Percentiles rank a stretch among this genome's conserved stretches.
phyloP scores from a whole-genome alignment of 92 coral and sea anemone genomes.

The Epizoanthus ramosus region DNA sequence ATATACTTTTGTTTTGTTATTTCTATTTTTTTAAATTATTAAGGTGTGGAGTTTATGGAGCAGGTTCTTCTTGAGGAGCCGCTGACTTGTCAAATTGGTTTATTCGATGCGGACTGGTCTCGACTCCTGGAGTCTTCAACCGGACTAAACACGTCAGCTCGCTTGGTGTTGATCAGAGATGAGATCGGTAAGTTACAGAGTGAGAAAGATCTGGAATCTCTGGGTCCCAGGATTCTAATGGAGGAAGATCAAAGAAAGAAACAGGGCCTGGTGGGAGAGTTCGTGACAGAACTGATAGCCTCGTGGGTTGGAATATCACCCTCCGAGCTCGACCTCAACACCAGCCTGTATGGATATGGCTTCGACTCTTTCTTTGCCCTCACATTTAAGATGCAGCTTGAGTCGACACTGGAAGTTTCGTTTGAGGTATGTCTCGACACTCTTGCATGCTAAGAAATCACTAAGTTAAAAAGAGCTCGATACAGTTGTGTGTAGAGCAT shows the following conservation, averaged over 20 bases:
- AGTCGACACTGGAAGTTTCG: slow-evolving; percentile 52
- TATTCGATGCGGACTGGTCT: slow-evolving; percentile 70
- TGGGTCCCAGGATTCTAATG: slow-evolving; percentile 42
- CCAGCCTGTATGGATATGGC: slow-evolving; percentile 63
- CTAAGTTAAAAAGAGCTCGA: too few species aligned
- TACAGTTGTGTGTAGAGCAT: too few species aligned
- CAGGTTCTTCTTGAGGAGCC: slow-evolving; percentile 63
- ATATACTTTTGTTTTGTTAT: background rate
- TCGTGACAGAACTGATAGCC: slow-evolving; percentile 36
- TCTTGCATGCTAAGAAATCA: too few species aligned
- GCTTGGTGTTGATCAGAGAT: slow-evolving; percentile 41
- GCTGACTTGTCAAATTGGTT: slow-evolving; percentile 45
- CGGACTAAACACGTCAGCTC: slow-evolving; percentile 29
- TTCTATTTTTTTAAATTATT: background rate
- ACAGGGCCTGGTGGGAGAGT: slow-evolving; percentile 44
- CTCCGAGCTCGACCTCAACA: slow-evolving; percentile 60
- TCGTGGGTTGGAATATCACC: slow-evolving; percentile 53
- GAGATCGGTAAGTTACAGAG: slow-evolving; percentile 5
- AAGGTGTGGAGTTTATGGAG: slow-evolving; percentile 58
- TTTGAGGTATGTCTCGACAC: slow-evolving; percentile 57
- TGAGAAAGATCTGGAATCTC: slow-evolving; percentile 32
- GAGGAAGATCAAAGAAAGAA: slow-evolving; percentile 47
- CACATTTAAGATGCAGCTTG: slow-evolving; percentile 58
- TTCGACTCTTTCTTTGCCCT: slow-evolving; percentile 70
- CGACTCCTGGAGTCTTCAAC: slow-evolving; percentile 37